These are phyloP conservation scores for Drosophila nigromelanica DNA, from an alignment of 1,140 invertebrate species.

Conservation along the genomic window DNA sequence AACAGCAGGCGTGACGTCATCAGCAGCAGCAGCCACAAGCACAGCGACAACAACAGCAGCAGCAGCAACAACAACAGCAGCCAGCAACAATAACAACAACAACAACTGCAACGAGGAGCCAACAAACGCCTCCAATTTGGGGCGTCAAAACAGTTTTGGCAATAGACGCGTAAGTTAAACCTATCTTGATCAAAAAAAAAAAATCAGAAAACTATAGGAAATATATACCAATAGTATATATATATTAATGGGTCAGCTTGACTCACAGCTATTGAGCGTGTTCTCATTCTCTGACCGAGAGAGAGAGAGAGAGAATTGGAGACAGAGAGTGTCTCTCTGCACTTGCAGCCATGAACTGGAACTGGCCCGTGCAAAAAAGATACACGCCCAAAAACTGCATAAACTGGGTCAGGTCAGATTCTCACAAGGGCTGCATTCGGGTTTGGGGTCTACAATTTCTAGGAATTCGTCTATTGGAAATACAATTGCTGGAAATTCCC, in stretches of 20 bases:
- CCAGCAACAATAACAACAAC: conserved; percentile 48
- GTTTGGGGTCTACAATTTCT: conserved; percentile 24
- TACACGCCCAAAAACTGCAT: conserved; percentile 76
- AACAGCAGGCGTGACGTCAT: conserved; percentile 26
- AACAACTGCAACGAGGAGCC: conserved; percentile 69
- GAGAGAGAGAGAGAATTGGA: too few relatives aligned
- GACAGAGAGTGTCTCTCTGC: background rate
- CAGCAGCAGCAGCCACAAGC: conserved; percentile 27
- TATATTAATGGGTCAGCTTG: conserved; percentile 66
- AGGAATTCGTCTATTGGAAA: conserved; percentile 44
- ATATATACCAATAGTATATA: conserved; percentile 2
- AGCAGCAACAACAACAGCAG: conserved; percentile 21
- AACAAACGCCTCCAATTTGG: conserved; percentile 59
- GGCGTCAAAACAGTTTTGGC: conserved; percentile 81
- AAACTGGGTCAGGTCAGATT: conserved; percentile 74
- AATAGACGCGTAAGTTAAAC: conserved; percentile 76
- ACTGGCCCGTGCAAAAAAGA: conserved; percentile 55
- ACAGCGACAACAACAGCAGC: conserved; percentile 36
- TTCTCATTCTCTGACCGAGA: conserved; percentile 1
- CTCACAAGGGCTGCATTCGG: background rate
- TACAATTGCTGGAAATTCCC: conserved; percentile 70
- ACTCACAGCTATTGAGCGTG: conserved; percentile 27
- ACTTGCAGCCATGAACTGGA: conserved; percentile 71
- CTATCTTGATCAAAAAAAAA: conserved; percentile 2
- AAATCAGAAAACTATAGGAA: conserved; percentile 1